phyloP scores from a whole-genome alignment of 2,113 vertebrate species.

The Stercorarius parasiticus region DNA sequence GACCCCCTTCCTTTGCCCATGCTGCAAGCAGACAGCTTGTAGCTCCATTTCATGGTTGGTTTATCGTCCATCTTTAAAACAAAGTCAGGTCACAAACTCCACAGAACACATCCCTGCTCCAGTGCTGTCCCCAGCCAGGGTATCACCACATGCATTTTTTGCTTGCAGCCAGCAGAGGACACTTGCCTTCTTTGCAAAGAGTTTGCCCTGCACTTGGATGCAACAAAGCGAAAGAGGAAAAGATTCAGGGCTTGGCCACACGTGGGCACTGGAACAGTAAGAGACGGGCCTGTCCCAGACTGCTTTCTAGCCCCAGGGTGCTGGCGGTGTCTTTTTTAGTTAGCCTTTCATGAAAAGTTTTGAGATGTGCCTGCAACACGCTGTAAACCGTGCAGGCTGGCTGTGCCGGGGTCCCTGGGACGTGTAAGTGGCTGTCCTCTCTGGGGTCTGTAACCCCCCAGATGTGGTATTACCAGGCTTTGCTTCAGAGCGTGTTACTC shows the following conservation, averaged over 20 bases:
- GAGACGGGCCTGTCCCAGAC: background rate
- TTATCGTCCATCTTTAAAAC: background rate
- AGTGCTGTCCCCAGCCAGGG: background rate
- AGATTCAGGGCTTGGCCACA: background rate
- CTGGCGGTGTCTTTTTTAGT: background rate
- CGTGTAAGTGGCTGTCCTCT: background rate
- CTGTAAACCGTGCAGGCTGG: background rate
- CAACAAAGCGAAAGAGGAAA: background rate
- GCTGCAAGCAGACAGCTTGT: background rate
- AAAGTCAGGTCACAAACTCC: background rate
- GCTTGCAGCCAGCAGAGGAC: slow-evolving; percentile 54
- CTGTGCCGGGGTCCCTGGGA: background rate
- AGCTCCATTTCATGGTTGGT: background rate
- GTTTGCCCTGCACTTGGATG: background rate
- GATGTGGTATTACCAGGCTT: background rate
- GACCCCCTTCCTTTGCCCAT: background rate
- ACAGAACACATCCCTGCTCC: background rate
- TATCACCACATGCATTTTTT: background rate
- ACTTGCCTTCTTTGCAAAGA: background rate
- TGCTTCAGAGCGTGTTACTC: background rate
- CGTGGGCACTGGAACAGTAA: background rate
- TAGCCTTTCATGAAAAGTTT: background rate
- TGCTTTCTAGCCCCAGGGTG: background rate
- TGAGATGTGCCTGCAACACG: background rate
- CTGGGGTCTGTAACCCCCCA: background rate